Percentiles rank a stretch among this genome's conserved stretches.
phyloP scores from a whole-genome alignment of 2,888 invertebrate genomes.

The Gnatocerus cornutus region DNA sequence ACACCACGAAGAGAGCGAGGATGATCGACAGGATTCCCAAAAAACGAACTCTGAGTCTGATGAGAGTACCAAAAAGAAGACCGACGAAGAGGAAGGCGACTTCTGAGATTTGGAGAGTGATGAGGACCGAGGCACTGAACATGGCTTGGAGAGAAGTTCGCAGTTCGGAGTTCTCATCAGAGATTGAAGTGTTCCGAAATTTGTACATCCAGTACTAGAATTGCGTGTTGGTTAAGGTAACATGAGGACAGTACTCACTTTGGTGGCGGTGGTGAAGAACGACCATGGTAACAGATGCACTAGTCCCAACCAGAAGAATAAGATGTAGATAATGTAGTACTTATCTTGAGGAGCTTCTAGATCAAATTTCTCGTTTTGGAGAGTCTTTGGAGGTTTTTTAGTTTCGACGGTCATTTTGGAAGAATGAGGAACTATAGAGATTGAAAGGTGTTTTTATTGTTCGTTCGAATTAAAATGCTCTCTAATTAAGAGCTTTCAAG shows the following conservation, averaged over 20 bases:
- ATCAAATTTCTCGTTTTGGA: not conserved
- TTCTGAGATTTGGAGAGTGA: slow-evolving; percentile 21
- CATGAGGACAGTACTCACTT: slow-evolving; percentile 21
- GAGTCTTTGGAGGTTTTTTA: not conserved
- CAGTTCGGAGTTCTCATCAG: slow-evolving; percentile 16
- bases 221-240: not conserved
- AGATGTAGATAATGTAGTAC: slow-evolving; percentile 10
- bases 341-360: slow-evolving; percentile 6
- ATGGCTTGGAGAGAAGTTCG: slow-evolving; percentile 28
- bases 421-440: no score
- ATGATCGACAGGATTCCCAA: slow-evolving; percentile 19
- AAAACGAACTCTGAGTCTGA: slow-evolving; percentile 10
- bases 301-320: slow-evolving; percentile 36
- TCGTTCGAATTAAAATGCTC: no score
- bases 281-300: slow-evolving; percentile 33
- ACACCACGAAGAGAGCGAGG: slow-evolving; percentile 20
- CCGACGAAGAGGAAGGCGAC: slow-evolving; percentile 12
- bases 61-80: slow-evolving; percentile 4
- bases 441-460: no score
- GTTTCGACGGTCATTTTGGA: no score
- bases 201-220: slow-evolving; percentile 45
- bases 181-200: slow-evolving; percentile 24
- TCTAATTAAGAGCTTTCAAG: not conserved
- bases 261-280: slow-evolving; percentile 36
- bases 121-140: slow-evolving; percentile 15